Base-by-base conservation (phyloP, 2,113 vertebrate species). In the Calyptomena viridis region DNA sequence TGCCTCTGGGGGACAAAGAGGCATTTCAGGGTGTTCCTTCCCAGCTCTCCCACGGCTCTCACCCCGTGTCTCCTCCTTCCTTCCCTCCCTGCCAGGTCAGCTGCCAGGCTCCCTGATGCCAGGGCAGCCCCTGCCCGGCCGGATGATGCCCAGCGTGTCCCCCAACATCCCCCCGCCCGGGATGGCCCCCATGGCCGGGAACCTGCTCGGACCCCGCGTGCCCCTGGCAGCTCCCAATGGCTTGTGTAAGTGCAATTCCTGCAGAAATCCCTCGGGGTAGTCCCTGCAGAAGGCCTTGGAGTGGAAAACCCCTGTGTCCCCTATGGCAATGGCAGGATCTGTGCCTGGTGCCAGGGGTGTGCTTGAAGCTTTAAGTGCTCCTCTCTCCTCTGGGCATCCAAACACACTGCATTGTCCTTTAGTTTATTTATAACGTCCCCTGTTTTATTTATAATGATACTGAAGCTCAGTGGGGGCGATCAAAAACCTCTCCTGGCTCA, bases 211-310 rank as follows among this genome's bases (percentile, higher is more conserved):
- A 52, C 98, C 99, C 18, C 98, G 99, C 4, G 98, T 98, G 83
- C 98, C 98, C 4, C 98, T 99, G 66, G 98, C 99, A 6, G 99
- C 99, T 33, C 98, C 99, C 11, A 99, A 99, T 2, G 99, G 99
- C 97, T 98, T 99, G 99, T 99, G 99, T 99, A 96, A 99, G 99
- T 98, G 89, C 25, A 25, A 27, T 27, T 15, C n/a, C 24, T 6
- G 44, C 35, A 7, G 37, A 30, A 33, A 23, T 6, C 3, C 0
- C 3, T 5, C 2, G 5, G 11, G 11, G 4, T 5, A 1, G 3
- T n/a, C n/a, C n/a, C n/a, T n/a, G n/a, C n/a, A n/a, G n/a, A n/a
- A n/a, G 46, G 5, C 47, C 0, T 2, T 33, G 16, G 4, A 1
- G 40, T 8, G 19, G 25, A 24, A 71, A 21, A 5, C n/a, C 12